Conservation (phyloP, 2,113 vertebrate species). For the Phoenicopterus ruber region DNA sequence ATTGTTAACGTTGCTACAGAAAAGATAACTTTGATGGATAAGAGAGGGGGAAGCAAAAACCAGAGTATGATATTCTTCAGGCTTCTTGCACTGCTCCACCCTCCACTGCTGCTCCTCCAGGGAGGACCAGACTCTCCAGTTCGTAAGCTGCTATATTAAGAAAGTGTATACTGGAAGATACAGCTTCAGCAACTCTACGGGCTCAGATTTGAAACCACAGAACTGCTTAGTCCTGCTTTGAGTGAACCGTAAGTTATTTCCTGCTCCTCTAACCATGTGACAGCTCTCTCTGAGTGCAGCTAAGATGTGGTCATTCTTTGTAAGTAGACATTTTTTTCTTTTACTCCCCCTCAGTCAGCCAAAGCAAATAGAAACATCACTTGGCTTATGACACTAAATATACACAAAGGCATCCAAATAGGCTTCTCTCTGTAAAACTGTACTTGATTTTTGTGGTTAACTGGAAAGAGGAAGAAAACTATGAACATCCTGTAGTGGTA, state of each 20-base stretch:
- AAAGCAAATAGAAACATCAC: slow-evolving; percentile 58
- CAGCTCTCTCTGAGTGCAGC: background rate
- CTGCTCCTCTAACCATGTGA: slow-evolving; percentile 36
- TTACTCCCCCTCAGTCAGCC: slow-evolving; percentile 18
- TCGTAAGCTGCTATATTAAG: slow-evolving; percentile 20
- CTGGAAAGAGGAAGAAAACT: slow-evolving; percentile 41
- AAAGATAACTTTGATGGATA: background rate
- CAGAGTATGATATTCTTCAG: background rate
- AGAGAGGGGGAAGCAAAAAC: background rate
- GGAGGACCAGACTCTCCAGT: slow-evolving; percentile 12
- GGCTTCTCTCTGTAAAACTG: background rate
- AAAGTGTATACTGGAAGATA: slow-evolving; percentile 6
- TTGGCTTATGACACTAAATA: slow-evolving; percentile 38
- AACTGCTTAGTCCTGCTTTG: slow-evolving; percentile 11
- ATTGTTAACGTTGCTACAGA: background rate
- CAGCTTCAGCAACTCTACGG: slow-evolving; percentile 6
- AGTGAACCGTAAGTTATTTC: slow-evolving; percentile 55
- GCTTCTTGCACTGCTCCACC: background rate
- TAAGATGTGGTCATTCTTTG: slow-evolving; percentile 58
- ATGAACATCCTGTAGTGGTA: slow-evolving; percentile 48
- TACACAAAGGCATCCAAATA: slow-evolving; percentile 28
- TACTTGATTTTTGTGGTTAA: slow-evolving; percentile 45
- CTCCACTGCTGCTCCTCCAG: background rate
- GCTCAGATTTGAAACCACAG: slow-evolving; percentile 33
- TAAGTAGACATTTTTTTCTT: slow-evolving; percentile 27